Percentiles rank a stretch among this genome's conserved stretches.
phyloP scores from a whole-genome alignment of 2,797 vertebrate genomes.

The Galago senegalensis region DNA sequence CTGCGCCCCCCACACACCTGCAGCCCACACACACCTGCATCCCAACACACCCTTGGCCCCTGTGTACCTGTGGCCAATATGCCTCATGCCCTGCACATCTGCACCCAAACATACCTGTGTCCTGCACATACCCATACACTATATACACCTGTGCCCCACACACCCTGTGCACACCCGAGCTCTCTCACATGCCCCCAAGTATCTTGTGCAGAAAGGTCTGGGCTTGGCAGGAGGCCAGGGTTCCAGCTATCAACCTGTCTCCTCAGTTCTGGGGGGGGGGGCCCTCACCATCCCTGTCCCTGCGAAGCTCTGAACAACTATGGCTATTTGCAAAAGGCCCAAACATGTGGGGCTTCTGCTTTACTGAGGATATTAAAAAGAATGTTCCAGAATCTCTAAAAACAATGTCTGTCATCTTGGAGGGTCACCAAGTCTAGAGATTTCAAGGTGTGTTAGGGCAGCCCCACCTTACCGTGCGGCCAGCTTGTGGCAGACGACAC shows the following conservation, averaged over 20 bases:
- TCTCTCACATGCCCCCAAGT: too few relatives aligned
- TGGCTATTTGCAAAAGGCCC: not conserved
- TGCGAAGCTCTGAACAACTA: rapidly evolving
- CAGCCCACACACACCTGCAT: too few relatives aligned
- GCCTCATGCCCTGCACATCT: too few relatives aligned
- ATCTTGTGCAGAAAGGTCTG: too few relatives aligned
- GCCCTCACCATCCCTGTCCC: rapidly evolving
- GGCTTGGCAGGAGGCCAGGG: rapidly evolving
- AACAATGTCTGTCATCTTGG: rapidly evolving
- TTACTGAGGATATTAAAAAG: rapidly evolving
- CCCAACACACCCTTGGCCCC: too few relatives aligned
- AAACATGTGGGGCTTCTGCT: not conserved
- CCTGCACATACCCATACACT: not conserved
- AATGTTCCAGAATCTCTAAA: too few relatives aligned
- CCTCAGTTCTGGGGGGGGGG: rapidly evolving
- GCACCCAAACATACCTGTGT: too few relatives aligned
- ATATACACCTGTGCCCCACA: too few relatives aligned
- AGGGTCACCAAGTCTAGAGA: not conserved
- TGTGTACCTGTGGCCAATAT: too few relatives aligned
- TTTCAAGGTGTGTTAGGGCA: not conserved
- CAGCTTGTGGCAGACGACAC: constrained; percentile 96
- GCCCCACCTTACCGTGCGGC: constrained; percentile 94
- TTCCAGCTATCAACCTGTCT: not conserved
- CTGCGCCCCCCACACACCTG: too few relatives aligned
- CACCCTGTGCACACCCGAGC: too few relatives aligned